Base-by-base conservation (phyloP, 2,888 invertebrate species). In the Eupithecia abbreviata region DNA sequence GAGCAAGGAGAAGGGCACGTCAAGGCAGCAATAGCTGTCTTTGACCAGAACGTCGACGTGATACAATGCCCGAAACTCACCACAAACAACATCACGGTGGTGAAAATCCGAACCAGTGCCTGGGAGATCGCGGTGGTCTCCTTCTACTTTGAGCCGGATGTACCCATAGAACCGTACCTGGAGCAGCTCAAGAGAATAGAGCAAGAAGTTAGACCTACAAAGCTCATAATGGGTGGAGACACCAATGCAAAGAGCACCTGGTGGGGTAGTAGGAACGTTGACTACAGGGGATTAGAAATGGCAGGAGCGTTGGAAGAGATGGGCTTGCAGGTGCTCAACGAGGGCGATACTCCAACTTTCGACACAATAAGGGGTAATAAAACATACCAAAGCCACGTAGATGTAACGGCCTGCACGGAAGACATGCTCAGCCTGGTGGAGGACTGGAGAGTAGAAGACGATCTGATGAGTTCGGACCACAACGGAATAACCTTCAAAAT, bases 321-420 rank as follows among this genome's bases (percentile, higher is more conserved):
- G 41, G 66, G 66, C 3, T 41, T 84, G 58, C 79, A 85, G 42
- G 71, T 85, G 6, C 78, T 87, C 0, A 86, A 87, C 74, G 66
- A 15, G 0, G 84, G 85, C 0, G 49, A 77, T 1, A 80, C 66
- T 0, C 85, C 86, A 0, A 85, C 85, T 0, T 86, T 84, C 71
- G 77, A 83, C 45, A 83, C 83, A 0, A 42, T 82, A 0, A 79
- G 85, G 15, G 82, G 82, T 18, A 7, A 7, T 3, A 58, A n/a
- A 15, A 3, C 1, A 6, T 58, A 58, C n/a, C 4, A 4, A 4
- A 58, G 58, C 18, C 58, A 58, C n/a, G n/a, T 58, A 1, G 58
- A 58, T 7, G 7, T 58, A 15, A 58, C 85, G 9, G 82, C 82
- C 0, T 84, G 85, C 72, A 71, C 84, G 0, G 3, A n/a, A 0